These are phyloP conservation scores for Andrena bucephala DNA, from an alignment of 2,888 invertebrate genomes.

Conservation along the genomic window DNA sequence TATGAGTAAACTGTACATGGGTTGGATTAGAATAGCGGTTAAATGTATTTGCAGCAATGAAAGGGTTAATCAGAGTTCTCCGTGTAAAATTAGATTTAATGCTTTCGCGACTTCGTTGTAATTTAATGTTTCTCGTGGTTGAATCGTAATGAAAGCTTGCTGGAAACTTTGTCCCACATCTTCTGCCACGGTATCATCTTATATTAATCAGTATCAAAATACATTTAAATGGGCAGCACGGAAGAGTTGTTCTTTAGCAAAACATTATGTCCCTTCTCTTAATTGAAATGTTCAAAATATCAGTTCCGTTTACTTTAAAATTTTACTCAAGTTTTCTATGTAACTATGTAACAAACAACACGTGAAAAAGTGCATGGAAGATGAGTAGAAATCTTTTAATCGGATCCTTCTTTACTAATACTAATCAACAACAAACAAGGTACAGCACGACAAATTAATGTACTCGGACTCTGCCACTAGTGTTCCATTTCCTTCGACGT, in stretches of 20 bases:
- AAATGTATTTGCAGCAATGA: constrained; percentile 5
- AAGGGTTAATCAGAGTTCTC: constrained; percentile 17
- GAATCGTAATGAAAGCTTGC: background rate
- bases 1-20: background rate
- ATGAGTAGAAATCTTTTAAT: constrained; percentile 15
- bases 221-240: background rate
- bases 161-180: background rate
- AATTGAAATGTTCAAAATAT: background rate
- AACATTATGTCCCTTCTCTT: background rate
- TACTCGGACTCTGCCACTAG: constrained; percentile 2
- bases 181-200: background rate
- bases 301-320: background rate
- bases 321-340: background rate
- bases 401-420: constrained; percentile 1
- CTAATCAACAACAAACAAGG: background rate
- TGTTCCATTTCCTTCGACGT: constrained; percentile 9
- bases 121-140: background rate
- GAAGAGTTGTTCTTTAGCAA: background rate
- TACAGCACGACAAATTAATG: background rate
- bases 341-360: no score
- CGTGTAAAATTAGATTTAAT: background rate
- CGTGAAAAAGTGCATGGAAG: background rate
- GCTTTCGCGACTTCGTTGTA: background rate
- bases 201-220: background rate
- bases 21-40: background rate